Conservation (phyloP, 1,140 invertebrate species). For the Zaprionus capensis region DNA sequence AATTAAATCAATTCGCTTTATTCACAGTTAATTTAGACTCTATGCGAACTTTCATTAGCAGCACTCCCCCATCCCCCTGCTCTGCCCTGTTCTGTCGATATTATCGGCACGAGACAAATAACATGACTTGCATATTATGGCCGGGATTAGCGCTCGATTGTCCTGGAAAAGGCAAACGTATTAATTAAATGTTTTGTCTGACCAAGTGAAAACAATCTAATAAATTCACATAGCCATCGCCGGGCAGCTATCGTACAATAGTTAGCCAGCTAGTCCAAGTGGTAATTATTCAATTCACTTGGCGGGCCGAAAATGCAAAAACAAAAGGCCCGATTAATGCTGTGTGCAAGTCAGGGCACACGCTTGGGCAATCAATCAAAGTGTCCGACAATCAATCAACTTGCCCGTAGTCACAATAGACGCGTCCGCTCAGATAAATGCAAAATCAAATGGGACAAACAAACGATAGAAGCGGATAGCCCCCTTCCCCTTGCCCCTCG, state of each 20-base stretch:
- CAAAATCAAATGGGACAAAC: constrained; percentile 43
- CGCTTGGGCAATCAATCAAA: constrained; percentile 68
- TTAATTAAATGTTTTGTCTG: constrained; percentile 48
- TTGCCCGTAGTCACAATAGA: constrained; percentile 24
- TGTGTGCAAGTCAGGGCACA: constrained; percentile 27
- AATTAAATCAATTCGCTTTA: not conserved
- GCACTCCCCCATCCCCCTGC: not conserved
- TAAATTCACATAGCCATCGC: constrained; percentile 32
- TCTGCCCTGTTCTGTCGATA: not conserved
- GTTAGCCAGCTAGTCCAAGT: constrained; percentile 5
- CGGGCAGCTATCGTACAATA: not conserved
- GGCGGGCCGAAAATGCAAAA: constrained; percentile 28
- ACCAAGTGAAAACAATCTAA: constrained; percentile 44
- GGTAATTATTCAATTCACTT: constrained; percentile 10
- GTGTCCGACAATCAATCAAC: constrained; percentile 58
- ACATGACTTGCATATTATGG: constrained; percentile 56
- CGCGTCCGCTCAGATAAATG: constrained; percentile 5
- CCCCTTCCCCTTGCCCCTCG: not conserved
- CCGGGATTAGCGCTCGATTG: constrained; percentile 47
- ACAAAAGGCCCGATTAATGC: constrained; percentile 34
- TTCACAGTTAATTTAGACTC: not conserved
- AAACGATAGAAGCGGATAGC: not conserved
- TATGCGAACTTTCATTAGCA: not conserved
- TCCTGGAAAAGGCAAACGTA: constrained; percentile 1
- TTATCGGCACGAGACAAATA: constrained; percentile 52